phyloP scores from a whole-genome alignment of 2,888 invertebrate species.

The Muschampia plurimacula region DNA sequence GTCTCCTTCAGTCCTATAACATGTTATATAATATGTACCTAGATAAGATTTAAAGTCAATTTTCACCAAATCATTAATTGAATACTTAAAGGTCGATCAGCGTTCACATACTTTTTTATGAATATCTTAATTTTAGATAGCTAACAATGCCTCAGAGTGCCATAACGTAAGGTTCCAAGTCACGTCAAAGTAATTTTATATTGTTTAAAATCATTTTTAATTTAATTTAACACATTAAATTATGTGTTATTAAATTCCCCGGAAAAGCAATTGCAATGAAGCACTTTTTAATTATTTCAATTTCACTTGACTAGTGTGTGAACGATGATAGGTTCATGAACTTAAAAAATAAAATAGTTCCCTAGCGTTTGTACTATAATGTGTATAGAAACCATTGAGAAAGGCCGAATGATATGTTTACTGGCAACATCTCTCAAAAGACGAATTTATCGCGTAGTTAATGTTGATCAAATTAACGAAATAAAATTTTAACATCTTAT shows the following conservation, averaged over 20 bases:
- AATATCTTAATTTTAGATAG: neutral
- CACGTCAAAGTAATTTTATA: neutral
- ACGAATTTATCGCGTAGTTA: slow-evolving; percentile 80
- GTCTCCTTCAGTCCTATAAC: neutral
- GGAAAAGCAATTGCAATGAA: neutral
- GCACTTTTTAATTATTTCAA: neutral
- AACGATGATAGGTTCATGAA: slow-evolving; percentile 43
- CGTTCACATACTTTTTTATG: slow-evolving; percentile 9
- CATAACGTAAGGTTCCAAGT: neutral
- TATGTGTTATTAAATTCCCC: neutral
- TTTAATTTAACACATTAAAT: too few relatives aligned
- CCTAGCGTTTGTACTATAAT: slow-evolving; percentile 51
- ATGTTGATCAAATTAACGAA: slow-evolving; percentile 41
- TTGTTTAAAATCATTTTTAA: too few relatives aligned
- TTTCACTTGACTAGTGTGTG: slow-evolving; percentile 40
- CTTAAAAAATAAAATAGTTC: slow-evolving; percentile 31
- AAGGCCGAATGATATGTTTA: slow-evolving; percentile 84
- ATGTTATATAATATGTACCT: slow-evolving; percentile 40
- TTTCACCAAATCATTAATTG: slow-evolving; percentile 52
- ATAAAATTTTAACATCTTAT: slow-evolving; percentile 43
- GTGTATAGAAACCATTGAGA: slow-evolving; percentile 68
- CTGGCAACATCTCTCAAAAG: slow-evolving; percentile 80
- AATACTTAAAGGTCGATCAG: slow-evolving; percentile 25
- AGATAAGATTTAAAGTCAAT: slow-evolving; percentile 51
- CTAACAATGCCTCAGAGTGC: neutral